Percentiles rank a stretch among this genome's conserved stretches.
phyloP scores from a whole-genome alignment of 2,113 vertebrate genomes.

The Callospermophilus lateralis region DNA sequence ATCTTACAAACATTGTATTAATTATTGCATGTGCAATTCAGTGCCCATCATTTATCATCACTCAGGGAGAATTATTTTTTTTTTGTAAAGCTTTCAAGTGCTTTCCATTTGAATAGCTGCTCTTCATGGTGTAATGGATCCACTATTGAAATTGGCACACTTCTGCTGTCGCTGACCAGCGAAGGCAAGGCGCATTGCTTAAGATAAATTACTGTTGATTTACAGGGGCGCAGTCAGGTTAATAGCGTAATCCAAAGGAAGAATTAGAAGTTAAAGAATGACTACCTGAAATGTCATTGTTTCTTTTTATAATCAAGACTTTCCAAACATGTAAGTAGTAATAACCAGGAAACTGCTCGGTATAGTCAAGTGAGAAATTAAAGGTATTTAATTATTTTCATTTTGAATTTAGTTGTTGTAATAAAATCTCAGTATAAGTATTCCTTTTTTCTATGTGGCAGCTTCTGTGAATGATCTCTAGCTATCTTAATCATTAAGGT shows the following conservation, averaged over 20 bases:
- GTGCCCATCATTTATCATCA: neutral
- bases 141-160: neutral
- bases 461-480: neutral
- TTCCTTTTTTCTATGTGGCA: neutral
- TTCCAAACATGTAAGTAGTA: neutral
- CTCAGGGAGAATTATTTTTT: neutral
- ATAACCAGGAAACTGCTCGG: neutral
- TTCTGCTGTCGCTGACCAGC: neutral
- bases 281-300: neutral
- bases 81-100: slow-evolving; percentile 11
- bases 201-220: slow-evolving; percentile 9
- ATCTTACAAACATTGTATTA: slow-evolving; percentile 1
- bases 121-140: neutral
- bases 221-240: neutral
- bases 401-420: neutral
- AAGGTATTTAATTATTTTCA: neutral
- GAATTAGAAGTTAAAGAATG: slow-evolving; percentile 30
- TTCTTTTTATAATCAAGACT: neutral
- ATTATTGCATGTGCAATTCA: neutral
- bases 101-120: neutral
- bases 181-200: neutral
- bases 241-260: slow-evolving; percentile 25
- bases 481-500: neutral
- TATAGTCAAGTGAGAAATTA: slow-evolving; percentile 4
- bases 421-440: neutral